Base-by-base conservation (phyloP, 2,797 vertebrate species). In the Dryobates pubescens region DNA sequence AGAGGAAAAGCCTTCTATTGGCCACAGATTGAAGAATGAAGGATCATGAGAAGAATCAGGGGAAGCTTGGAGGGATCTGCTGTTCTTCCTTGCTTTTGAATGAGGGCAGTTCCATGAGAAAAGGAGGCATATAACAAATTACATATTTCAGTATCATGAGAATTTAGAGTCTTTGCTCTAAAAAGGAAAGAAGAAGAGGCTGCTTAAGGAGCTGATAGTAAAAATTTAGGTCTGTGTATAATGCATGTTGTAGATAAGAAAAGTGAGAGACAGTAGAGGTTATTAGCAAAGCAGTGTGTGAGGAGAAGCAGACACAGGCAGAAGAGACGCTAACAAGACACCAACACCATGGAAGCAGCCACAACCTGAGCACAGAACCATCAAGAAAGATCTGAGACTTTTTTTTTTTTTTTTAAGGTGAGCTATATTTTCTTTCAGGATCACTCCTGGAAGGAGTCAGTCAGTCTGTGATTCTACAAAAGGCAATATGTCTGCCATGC, bases 321-420 rank as follows among this genome's bases (percentile, higher is more conserved):
- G 57, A 23, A 59, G 10, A 36, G 27, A 19, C 41, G 10, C 13
- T 59, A 38, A 22, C 17, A 69, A 57, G 49, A 43, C 38, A 56
- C 1, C 32, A 34, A 4, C 8, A 15, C 5, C 4, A 10, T 0
- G 2, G 30, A 11, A 68, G 7, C 18, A 65, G 32, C 10, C 34
- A 17, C 10, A 57, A 7, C 14, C 9, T 19, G 65, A 54, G 17
- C 3, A 2, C 4, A 43, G 13, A 41, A 27, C 5, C 38, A 71
- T 4, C n/a, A 75, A 32, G 18, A 16, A 63, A 72, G 13, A 47
- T 15, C 23, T 41, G 7, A 4, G 19, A 22, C 5, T 38, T 32
- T 17, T 7, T 8, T 29, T 45, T 10, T 29, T 41, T 81, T 61
- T 5, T 3, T 34, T 7, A 7, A 49, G 3, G 4, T 34, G 27